Evolutionary conservation across 1,140 invertebrate genomes (phyloP).

Genomic region (Microplitis demolitor): DNA sequence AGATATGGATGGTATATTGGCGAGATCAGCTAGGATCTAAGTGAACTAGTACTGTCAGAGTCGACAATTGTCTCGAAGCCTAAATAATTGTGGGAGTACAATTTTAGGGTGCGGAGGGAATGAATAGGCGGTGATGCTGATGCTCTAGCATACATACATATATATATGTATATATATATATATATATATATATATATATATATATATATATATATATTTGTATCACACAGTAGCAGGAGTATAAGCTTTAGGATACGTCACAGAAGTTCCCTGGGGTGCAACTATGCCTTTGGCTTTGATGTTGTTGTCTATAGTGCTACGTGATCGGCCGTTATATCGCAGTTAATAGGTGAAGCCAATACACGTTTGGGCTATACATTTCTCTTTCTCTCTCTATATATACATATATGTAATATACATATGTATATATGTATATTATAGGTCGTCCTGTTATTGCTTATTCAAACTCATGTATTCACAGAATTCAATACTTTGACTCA

Average conservation of each 20-base stretch:
- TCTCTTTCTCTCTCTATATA: neutral
- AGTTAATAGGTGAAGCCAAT: conserved; percentile 51
- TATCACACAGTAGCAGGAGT: conserved; percentile 2
- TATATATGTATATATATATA: neutral
- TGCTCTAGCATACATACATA: neutral
- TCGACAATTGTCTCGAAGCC: neutral
- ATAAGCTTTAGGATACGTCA: conserved; percentile 33
- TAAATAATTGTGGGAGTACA: conserved; percentile 32
- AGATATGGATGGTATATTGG: conserved; percentile 26
- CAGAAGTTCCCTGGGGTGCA: conserved; percentile 47
- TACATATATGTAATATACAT: neutral
- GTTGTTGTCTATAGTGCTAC: conserved; percentile 55
- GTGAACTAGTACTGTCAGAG: neutral
- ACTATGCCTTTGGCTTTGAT: conserved; percentile 62
- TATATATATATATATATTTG: conserved; percentile 19
- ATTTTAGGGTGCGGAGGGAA: conserved; percentile 29
- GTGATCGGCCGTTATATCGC: conserved; percentile 50
- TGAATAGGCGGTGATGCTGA: neutral
- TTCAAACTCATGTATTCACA: neutral
- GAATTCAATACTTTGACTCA: neutral
- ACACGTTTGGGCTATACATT: conserved; percentile 19
- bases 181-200: too few species aligned
- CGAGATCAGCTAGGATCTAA: conserved; percentile 17
- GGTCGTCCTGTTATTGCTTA: neutral
- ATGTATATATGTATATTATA: neutral